Conservation (phyloP, 1,140 invertebrate genomes). For the Nasonia vitripennis region DNA sequence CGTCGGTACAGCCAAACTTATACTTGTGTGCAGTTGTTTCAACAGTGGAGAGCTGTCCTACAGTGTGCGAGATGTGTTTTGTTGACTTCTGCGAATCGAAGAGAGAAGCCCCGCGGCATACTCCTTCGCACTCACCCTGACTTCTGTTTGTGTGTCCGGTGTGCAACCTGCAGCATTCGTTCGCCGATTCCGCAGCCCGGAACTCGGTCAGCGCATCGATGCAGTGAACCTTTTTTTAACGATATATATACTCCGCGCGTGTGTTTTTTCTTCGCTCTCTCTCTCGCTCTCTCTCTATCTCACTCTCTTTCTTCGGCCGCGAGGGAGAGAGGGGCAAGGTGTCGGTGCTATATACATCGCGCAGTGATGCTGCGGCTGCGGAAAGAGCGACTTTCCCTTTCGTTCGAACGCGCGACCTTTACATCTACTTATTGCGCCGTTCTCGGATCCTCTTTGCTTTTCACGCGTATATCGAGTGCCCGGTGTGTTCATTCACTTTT, state of each 20-base stretch:
- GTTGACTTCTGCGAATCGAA: conserved; percentile 2
- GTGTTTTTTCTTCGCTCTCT: background rate
- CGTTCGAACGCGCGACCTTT: conserved; percentile 2
- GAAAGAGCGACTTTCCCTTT: conserved; percentile 14
- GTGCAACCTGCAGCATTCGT: background rate
- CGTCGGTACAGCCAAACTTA: too few species aligned
- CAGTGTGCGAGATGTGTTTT: background rate
- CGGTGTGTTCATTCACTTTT: background rate
- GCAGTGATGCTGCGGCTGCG: background rate
- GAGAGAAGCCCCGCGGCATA: background rate
- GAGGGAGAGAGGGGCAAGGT: background rate
- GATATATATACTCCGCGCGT: background rate
- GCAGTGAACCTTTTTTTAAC: background rate
- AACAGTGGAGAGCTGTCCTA: background rate
- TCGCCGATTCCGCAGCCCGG: background rate
- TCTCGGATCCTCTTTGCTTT: background rate
- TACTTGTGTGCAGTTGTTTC: too few species aligned
- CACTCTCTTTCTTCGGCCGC: conserved; percentile 19
- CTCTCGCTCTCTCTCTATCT: background rate
- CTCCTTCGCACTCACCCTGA: background rate
- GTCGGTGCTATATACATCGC: background rate
- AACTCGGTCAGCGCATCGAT: conserved; percentile 12
- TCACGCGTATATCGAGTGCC: background rate
- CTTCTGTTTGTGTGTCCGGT: background rate
- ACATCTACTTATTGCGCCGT: background rate